These are phyloP conservation scores for Muscicapa comitata DNA, from an alignment of 2,797 vertebrate species.

Conservation along the genomic window DNA sequence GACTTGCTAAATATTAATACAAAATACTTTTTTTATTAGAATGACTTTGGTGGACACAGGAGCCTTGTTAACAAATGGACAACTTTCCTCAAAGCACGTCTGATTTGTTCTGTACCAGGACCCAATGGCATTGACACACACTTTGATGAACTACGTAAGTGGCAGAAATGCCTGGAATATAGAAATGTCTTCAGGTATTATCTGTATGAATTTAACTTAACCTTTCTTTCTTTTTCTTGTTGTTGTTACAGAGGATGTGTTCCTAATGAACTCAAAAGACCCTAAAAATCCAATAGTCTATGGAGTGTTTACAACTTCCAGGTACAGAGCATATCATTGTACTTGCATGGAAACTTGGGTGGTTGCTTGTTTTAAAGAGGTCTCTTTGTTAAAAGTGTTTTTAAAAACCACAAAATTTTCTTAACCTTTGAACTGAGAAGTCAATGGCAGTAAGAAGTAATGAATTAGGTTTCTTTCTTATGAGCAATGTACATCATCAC, in stretches of 20 bases:
- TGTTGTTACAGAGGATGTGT: constrained; percentile 82
- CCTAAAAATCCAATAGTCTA: constrained; percentile 95
- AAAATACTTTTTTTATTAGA: constrained; percentile 74
- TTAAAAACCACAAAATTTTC: neutral
- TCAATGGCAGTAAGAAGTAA: neutral
- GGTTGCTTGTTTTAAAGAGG: neutral
- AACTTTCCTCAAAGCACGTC: constrained; percentile 94
- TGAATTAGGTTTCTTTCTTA: constrained; percentile 31
- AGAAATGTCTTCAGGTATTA: neutral
- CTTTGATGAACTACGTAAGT: constrained; percentile 97
- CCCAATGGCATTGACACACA: constrained; percentile 97
- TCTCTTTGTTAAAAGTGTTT: constrained; percentile 41
- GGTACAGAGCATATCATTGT: constrained; percentile 76
- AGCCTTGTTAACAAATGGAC: constrained; percentile 99
- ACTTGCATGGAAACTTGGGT: neutral
- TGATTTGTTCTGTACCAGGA: constrained; percentile 94
- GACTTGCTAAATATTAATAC: neutral
- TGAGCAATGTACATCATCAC: neutral
- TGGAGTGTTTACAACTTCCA: constrained; percentile 95
- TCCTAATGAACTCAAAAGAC: constrained; percentile 96
- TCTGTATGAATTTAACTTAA: neutral
- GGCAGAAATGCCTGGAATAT: neutral
- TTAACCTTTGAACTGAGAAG: constrained; percentile 49
- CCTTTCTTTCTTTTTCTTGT: neutral
- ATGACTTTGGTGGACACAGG: constrained; percentile 95